These are phyloP conservation scores for Vulpes vulpes DNA, from an alignment of 2,113 vertebrate species.

Conservation along the genomic window DNA sequence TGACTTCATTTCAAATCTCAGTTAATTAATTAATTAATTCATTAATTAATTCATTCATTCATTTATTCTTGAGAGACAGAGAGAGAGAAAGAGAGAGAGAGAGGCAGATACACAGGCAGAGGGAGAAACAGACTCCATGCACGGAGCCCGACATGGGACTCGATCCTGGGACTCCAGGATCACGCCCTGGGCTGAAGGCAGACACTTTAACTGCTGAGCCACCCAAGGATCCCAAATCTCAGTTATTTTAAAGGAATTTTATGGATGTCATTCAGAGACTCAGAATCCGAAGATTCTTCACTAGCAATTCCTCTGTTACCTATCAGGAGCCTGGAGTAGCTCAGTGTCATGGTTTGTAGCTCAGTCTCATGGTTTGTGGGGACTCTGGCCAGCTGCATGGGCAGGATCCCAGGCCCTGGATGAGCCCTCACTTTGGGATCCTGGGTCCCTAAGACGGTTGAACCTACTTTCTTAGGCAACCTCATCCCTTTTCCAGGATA, in stretches of 20 bases:
- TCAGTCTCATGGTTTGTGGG: not conserved
- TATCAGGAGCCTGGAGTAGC: not conserved
- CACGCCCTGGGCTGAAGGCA: no score
- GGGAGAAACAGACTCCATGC: no score
- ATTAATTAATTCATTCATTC: no score
- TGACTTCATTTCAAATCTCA: constrained; percentile 28
- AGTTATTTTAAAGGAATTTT: constrained; percentile 4
- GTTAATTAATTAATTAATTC: no score
- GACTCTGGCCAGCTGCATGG: not conserved
- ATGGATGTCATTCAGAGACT: not conserved
- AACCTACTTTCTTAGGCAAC: not conserved
- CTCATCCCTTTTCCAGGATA: not conserved
- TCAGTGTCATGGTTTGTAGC: not conserved
- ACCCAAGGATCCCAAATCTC: no score
- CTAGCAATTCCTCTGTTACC: not conserved
- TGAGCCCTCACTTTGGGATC: not conserved
- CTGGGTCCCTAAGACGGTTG: not conserved
- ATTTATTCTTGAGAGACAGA: no score
- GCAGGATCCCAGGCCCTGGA: not conserved
- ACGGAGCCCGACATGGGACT: no score
- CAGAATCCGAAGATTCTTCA: not conserved
- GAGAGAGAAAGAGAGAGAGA: no score
- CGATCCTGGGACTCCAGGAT: no score
- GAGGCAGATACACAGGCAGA: no score
- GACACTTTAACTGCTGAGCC: no score